phyloP scores from a whole-genome alignment of 2,797 vertebrate species.

The Ctenopoma multispine region DNA sequence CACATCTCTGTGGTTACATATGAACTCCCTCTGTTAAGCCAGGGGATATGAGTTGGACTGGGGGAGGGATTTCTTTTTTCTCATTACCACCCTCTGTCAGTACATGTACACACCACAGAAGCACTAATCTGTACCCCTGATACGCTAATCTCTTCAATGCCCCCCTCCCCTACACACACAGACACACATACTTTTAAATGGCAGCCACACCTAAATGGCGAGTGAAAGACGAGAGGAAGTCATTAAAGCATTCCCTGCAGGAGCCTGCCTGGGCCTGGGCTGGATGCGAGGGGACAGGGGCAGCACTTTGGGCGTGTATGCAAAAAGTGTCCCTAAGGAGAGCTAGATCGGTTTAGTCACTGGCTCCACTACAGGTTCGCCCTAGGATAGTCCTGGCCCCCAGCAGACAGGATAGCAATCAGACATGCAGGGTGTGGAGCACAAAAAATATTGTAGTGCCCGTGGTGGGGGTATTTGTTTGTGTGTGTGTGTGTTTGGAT shows the following conservation, averaged over 20 bases:
- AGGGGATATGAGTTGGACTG: constrained; percentile 41
- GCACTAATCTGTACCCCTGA: constrained; percentile 80
- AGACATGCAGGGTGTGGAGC: constrained; percentile 63
- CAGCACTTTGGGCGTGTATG: constrained; percentile 55
- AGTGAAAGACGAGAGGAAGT: constrained; percentile 75
- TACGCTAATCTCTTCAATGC: constrained; percentile 81
- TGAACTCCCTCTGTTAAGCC: constrained; percentile 66
- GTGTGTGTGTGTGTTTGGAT: constrained; percentile 42
- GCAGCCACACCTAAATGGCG: constrained; percentile 71
- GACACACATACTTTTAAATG: constrained; percentile 60
- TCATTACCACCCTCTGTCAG: constrained; percentile 81
- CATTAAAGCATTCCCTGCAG: constrained; percentile 83
- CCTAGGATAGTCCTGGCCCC: constrained; percentile 48
- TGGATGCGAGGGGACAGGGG: constrained; percentile 57
- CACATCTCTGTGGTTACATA: constrained; percentile 67
- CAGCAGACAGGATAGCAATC: constrained; percentile 76
- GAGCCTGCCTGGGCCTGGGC: constrained; percentile 63
- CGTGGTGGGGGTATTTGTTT: constrained; percentile 45
- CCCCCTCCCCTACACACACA: constrained; percentile 12
- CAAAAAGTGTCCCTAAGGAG: constrained; percentile 50
- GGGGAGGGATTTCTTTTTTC: constrained; percentile 63
- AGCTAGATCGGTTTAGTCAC: constrained; percentile 53
- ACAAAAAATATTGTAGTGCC: constrained; percentile 49
- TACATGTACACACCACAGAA: constrained; percentile 72
- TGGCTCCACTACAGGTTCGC: constrained; percentile 40